Conservation (phyloP, 2,888 invertebrate genomes). For the Amblyjoppa fuscipennis region DNA sequence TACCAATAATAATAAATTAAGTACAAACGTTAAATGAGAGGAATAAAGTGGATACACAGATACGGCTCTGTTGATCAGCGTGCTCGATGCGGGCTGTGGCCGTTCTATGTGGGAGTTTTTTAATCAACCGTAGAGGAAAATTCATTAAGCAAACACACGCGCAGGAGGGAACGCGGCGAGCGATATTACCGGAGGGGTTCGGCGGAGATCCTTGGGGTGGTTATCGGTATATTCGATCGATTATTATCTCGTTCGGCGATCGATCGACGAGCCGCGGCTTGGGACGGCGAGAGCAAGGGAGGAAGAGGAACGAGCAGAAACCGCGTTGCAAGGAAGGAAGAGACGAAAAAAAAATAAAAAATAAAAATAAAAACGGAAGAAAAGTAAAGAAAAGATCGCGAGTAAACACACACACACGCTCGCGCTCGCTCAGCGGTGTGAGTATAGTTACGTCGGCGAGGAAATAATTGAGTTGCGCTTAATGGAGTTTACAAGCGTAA, state of each 20-base stretch:
- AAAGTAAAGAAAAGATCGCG: constrained; percentile 30
- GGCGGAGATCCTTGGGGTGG: constrained; percentile 15
- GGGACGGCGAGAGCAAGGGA: constrained; percentile 25
- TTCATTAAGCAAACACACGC: constrained; percentile 56
- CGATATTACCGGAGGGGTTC: neutral
- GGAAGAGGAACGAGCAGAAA: constrained; percentile 36
- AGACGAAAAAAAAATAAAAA: constrained; percentile 13
- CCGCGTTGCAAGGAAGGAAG: constrained; percentile 35
- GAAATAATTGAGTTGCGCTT: constrained; percentile 77
- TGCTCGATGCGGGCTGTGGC: constrained; percentile 8
- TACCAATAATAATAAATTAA: constrained; percentile 64
- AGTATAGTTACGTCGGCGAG: constrained; percentile 34
- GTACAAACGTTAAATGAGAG: constrained; percentile 11
- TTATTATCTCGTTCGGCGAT: constrained; percentile 60
- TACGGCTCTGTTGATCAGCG: constrained; percentile 3
- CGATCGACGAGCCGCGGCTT: constrained; percentile 43
- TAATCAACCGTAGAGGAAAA: constrained; percentile 54
- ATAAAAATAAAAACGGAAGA: neutral
- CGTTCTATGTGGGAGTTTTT: constrained; percentile 57
- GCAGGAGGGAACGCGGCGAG: neutral
- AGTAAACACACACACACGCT: neutral
- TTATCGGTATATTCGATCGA: constrained; percentile 66
- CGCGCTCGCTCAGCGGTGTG: neutral
- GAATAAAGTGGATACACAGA: constrained; percentile 7
- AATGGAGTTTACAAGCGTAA: constrained; percentile 72